These are phyloP conservation scores for Limnodromus scolopaceus DNA, from an alignment of 2,797 vertebrate species.

Conservation along the genomic window DNA sequence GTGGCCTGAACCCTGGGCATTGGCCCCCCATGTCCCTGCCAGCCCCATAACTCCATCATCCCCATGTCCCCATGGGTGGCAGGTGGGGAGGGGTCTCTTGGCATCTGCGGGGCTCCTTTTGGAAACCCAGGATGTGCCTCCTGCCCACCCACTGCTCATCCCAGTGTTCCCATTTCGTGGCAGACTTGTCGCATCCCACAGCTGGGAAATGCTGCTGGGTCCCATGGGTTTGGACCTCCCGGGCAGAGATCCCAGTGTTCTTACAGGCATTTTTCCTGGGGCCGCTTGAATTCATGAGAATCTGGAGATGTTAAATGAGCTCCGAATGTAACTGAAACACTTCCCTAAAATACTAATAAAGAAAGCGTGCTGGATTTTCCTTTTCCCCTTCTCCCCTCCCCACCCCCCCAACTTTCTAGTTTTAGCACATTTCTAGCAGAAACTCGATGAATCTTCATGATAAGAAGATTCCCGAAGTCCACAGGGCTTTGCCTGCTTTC, in stretches of 20 bases:
- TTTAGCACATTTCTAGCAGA: background rate
- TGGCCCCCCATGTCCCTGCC: fast-evolving
- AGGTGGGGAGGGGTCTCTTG: background rate
- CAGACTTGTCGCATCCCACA: background rate
- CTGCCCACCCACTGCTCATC: background rate
- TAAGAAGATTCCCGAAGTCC: background rate
- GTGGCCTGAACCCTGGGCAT: background rate
- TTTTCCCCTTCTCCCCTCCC: background rate
- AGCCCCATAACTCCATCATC: fast-evolving
- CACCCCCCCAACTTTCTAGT: background rate
- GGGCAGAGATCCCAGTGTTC: background rate
- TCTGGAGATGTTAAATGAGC: background rate
- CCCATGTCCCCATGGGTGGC: background rate
- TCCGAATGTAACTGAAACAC: background rate
- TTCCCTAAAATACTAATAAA: background rate
- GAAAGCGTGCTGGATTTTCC: background rate
- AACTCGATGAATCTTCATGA: background rate
- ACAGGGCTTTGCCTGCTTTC: background rate
- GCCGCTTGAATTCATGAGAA: background rate
- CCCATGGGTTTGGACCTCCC: background rate
- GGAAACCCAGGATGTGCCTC: background rate
- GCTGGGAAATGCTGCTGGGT: background rate
- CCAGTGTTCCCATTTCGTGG: background rate
- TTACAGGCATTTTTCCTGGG: background rate
- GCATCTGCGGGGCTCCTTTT: background rate